A percentile compares a stretch with the other conserved stretches of the same genome.
Conservation (phyloP, 2,113 vertebrate species). For the Nansenia antarctica region DNA sequence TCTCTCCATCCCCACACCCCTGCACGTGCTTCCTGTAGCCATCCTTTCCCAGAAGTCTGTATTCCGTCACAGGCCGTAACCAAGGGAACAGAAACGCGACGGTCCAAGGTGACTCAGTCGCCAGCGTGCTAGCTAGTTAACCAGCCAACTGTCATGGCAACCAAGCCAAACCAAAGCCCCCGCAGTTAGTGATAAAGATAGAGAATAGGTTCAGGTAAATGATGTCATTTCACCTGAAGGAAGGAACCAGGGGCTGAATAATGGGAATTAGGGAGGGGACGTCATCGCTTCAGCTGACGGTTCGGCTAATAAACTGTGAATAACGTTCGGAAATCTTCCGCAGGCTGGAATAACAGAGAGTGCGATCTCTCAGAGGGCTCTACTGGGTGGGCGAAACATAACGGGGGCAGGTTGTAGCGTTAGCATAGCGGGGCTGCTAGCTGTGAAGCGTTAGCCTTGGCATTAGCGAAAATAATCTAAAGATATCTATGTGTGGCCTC, state of each 20-base stretch:
- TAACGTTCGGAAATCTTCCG: conserved; percentile 8
- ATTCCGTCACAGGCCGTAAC: conserved; percentile 42
- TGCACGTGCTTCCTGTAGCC: conserved; percentile 17
- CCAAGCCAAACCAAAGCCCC: conserved; percentile 24
- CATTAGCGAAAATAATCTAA: conserved; percentile 11
- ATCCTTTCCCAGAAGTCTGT: conserved; percentile 55
- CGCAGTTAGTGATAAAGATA: neutral
- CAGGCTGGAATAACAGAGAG: conserved; percentile 7
- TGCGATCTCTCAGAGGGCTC: neutral
- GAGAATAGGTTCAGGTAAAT: neutral
- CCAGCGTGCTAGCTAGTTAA: neutral
- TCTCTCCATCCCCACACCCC: conserved; percentile 1
- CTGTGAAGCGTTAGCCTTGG: neutral
- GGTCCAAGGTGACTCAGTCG: conserved; percentile 48
- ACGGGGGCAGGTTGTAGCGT: neutral
- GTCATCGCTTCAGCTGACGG: conserved; percentile 14
- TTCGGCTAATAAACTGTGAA: conserved; percentile 39
- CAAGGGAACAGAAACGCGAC: conserved; percentile 50
- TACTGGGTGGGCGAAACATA: conserved; percentile 40
- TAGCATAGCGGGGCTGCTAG: conserved; percentile 4
- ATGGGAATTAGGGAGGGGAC: conserved; percentile 12
- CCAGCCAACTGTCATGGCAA: conserved; percentile 36
- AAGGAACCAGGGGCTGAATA: too few species aligned
- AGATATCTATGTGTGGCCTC: neutral
- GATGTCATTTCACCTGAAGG: neutral